A percentile compares a stretch with the other conserved stretches of the same genome.
phyloP scores from a whole-genome alignment of 2,797 vertebrate genomes.

The Brotula barbata region DNA sequence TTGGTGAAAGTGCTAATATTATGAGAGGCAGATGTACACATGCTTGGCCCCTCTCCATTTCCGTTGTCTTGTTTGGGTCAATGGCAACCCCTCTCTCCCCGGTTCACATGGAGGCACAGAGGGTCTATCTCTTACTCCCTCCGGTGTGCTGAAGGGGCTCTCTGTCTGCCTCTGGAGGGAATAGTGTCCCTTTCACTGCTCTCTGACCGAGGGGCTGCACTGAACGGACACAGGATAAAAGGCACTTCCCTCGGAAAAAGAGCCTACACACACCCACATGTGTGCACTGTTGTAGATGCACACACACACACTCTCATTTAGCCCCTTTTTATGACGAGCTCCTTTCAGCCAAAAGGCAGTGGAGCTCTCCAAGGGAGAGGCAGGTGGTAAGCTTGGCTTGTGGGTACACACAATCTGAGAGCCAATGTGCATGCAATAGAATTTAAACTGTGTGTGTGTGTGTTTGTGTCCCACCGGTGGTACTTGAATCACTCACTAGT shows the following conservation, averaged over 20 bases:
- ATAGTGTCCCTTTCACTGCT: conserved; percentile 78
- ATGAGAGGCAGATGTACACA: conserved; percentile 71
- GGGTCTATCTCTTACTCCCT: conserved; percentile 60
- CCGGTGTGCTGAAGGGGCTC: conserved; percentile 68
- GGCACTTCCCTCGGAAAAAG: conserved; percentile 72
- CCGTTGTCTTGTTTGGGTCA: conserved; percentile 67
- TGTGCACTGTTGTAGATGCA: conserved; percentile 17
- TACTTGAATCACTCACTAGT: no score
- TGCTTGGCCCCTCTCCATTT: conserved; percentile 72
- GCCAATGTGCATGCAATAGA: neutral
- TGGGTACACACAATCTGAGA: conserved; percentile 9
- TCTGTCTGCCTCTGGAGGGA: conserved; percentile 67
- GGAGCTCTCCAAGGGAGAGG: conserved; percentile 46
- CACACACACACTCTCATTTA: conserved; percentile 28
- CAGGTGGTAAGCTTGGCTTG: conserved; percentile 50
- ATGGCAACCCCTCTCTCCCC: conserved; percentile 58
- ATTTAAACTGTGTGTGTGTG: conserved; percentile 23
- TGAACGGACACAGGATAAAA: conserved; percentile 76
- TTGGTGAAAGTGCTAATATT: conserved; percentile 68
- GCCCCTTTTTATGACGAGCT: conserved; percentile 66
- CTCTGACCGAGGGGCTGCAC: conserved; percentile 58
- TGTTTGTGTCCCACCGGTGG: no score
- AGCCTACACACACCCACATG: conserved; percentile 38
- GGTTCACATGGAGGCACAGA: conserved; percentile 69
- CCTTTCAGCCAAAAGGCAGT: conserved; percentile 61